Evolutionary conservation across 2,797 vertebrate species (phyloP).

Genomic region (Acanthurus leucopareius): DNA sequence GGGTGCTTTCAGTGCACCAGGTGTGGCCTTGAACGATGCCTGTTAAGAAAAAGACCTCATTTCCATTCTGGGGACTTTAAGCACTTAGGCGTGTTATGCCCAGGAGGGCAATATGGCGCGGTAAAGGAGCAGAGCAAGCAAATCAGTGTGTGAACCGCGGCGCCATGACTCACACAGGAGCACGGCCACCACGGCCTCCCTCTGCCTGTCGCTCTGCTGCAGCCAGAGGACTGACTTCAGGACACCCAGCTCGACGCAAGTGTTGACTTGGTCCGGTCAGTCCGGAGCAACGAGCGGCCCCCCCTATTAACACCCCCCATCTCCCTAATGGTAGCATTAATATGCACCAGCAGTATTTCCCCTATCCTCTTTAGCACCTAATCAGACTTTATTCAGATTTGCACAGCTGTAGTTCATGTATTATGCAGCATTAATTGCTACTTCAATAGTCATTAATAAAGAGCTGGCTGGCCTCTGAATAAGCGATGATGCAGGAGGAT

Average conservation of each 20-base stretch:
- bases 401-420: conserved; percentile 88
- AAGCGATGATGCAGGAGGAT: conserved; percentile 66
- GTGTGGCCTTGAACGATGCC: conserved; percentile 76
- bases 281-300: conserved; percentile 25
- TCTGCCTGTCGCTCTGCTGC: no score
- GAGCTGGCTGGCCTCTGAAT: conserved; percentile 74
- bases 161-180: conserved; percentile 58
- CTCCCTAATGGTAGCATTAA: conserved; percentile 76
- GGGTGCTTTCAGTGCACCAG: conserved; percentile 68
- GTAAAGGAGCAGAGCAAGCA: conserved; percentile 65
- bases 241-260: conserved; percentile 41
- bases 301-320: not conserved
- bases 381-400: conserved; percentile 86
- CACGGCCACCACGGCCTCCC: conserved; percentile 34
- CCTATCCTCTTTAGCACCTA: conserved; percentile 83
- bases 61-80: conserved; percentile 76
- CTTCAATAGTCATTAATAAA: conserved; percentile 88
- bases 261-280: conserved; percentile 38
- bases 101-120: conserved; percentile 67
- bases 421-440: conserved; percentile 89
- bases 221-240: no score
- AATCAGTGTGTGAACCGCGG: conserved; percentile 62
- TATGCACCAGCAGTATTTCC: conserved; percentile 77
- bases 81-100: conserved; percentile 73
- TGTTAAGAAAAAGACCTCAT: conserved; percentile 67